Conservation (phyloP, 2,888 invertebrate species). For the Macrophya annulata region DNA sequence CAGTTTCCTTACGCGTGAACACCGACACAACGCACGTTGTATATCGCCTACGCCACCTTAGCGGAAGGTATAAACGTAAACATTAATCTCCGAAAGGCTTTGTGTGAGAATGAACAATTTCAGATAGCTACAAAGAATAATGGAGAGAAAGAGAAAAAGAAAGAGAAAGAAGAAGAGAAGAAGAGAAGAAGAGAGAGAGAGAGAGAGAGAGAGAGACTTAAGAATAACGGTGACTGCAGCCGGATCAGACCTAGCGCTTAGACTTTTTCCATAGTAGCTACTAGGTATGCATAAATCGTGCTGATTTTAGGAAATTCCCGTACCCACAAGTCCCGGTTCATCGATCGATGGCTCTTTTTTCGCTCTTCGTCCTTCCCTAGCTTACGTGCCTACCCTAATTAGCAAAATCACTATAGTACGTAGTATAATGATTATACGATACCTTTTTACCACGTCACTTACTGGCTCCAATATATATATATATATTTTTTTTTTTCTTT, state of each 20-base stretch:
- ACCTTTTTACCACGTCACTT: conserved; percentile 2
- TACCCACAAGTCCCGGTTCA: not conserved
- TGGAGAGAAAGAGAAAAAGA: not conserved
- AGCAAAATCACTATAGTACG: not conserved
- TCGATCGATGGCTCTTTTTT: not conserved
- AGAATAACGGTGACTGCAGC: not conserved
- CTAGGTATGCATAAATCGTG: not conserved
- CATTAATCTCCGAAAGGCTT: conserved; percentile 49
- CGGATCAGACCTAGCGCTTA: not conserved
- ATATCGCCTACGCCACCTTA: not conserved
- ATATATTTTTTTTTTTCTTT: too few species aligned
- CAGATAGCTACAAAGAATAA: not conserved
- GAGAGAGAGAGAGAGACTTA: not conserved
- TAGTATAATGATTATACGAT: not conserved
- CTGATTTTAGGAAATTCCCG: not conserved
- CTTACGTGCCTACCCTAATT: not conserved
- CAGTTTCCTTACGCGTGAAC: conserved; percentile 7
- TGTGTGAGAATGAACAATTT: conserved; percentile 48
- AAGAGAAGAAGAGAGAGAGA: not conserved
- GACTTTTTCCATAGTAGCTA: not conserved
- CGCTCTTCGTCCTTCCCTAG: too few species aligned
- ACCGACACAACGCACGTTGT: not conserved
- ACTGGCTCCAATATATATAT: not conserved
- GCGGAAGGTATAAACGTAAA: conserved; percentile 1
- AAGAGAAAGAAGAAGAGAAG: not conserved